Evolutionary conservation across 2,797 vertebrate genomes (phyloP).

Genomic region (Cyprinodon diabolis): DNA sequence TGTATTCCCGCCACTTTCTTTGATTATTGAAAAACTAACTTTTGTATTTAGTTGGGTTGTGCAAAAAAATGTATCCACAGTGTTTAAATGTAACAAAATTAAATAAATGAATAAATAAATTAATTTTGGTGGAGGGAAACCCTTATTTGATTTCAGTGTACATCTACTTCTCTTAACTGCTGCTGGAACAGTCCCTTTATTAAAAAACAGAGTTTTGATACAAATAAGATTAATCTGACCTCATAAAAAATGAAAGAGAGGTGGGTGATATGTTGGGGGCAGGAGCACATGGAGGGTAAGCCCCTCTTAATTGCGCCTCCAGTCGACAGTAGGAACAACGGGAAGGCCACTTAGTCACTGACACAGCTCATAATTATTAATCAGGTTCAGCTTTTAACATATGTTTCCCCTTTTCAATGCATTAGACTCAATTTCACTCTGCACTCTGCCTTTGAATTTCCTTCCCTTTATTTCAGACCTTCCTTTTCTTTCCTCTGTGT

Average conservation of each 20-base stretch:
- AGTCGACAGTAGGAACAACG: conserved; percentile 58
- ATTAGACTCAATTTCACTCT: conserved; percentile 13
- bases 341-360: conserved; percentile 48
- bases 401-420: conserved; percentile 38
- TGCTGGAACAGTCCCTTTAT: conserved; percentile 35
- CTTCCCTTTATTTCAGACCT: conserved; percentile 44
- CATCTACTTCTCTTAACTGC: conserved; percentile 22
- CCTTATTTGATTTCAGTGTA: not conserved
- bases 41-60: too few relatives aligned
- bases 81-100: not conserved
- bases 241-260: conserved; percentile 35
- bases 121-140: not conserved
- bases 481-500: conserved; percentile 16
- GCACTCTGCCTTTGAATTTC: conserved; percentile 17
- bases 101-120: not conserved
- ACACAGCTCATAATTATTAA: conserved; percentile 70
- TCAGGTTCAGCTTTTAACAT: conserved; percentile 61
- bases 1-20: too few relatives aligned
- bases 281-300: conserved; percentile 23
- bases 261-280: conserved; percentile 13
- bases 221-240: conserved; percentile 3
- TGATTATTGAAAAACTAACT: too few relatives aligned
- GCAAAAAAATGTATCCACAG: not conserved
- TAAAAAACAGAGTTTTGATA: not conserved
- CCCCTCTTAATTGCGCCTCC: conserved; percentile 54